These are phyloP conservation scores for Callipepla squamata DNA, from an alignment of 2,113 vertebrate genomes.

Conservation along the genomic window DNA sequence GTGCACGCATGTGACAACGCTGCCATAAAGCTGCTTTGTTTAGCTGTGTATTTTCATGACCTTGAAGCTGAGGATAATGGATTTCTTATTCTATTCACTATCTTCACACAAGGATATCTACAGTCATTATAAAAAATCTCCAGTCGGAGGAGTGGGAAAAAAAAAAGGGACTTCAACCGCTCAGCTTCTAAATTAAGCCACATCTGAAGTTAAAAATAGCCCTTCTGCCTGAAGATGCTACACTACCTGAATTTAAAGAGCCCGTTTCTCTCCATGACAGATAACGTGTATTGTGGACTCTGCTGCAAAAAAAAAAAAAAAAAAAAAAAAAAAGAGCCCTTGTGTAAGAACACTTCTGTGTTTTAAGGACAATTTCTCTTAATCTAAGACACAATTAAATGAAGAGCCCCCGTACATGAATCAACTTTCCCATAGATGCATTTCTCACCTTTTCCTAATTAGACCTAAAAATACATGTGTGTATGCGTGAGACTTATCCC, in stretches of 20 bases:
- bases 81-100: slow-evolving; percentile 56
- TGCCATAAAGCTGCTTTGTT: slow-evolving; percentile 20
- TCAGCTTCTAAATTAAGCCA: slow-evolving; percentile 89
- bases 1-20: background rate
- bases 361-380: slow-evolving; percentile 13
- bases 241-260: slow-evolving; percentile 82
- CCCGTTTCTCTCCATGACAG: slow-evolving; percentile 70
- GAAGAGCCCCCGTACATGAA: background rate
- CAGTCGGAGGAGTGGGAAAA: slow-evolving; percentile 35
- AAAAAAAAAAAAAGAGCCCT: background rate
- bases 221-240: slow-evolving; percentile 76
- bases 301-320: background rate
- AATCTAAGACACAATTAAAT: background rate
- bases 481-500: background rate
- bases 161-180: slow-evolving; percentile 82
- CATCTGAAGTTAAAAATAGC: slow-evolving; percentile 91
- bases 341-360: slow-evolving; percentile 30
- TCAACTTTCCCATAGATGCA: background rate
- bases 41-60: slow-evolving; percentile 28
- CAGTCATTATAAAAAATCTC: slow-evolving; percentile 74
- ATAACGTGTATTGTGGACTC: slow-evolving; percentile 73
- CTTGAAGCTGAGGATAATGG: slow-evolving; percentile 49
- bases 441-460: background rate
- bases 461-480: background rate
- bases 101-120: slow-evolving; percentile 51